A percentile compares a stretch with the other conserved stretches of the same genome.
Conservation (phyloP, 2,888 invertebrate genomes). For the Chloroclysta siterata region DNA sequence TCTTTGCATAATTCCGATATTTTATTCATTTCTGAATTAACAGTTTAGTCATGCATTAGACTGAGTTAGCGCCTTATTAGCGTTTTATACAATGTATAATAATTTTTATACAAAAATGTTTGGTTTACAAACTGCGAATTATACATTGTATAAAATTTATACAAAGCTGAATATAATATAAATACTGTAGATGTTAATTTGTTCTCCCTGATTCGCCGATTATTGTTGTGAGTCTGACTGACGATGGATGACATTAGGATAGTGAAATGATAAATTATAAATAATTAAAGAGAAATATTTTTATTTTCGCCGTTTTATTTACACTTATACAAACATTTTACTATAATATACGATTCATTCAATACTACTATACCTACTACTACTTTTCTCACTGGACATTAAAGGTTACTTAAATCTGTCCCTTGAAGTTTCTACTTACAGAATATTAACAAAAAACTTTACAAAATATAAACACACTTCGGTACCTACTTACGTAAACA, state of each 20-base stretch:
- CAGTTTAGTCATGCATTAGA: conserved; percentile 75
- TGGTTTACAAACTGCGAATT: conserved; percentile 27
- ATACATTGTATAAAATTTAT: conserved; percentile 52
- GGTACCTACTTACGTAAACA: no score
- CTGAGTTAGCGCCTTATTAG: conserved; percentile 69
- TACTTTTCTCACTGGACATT: no score
- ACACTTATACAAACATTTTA: conserved; percentile 10
- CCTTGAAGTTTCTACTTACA: no score
- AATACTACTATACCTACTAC: no score
- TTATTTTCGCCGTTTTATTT: conserved; percentile 53
- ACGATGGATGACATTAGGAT: conserved; percentile 73
- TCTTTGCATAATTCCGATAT: conserved; percentile 39
- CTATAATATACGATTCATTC: no score
- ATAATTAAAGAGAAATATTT: conserved; percentile 81
- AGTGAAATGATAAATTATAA: conserved; percentile 74
- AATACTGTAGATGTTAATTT: conserved; percentile 61
- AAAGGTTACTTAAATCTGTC: no score
- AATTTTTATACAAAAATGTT: conserved; percentile 57
- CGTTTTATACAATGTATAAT: conserved; percentile 50
- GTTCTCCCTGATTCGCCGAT: conserved; percentile 70
- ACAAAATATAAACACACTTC: no score
- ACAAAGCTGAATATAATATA: conserved; percentile 33
- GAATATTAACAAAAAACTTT: no score
- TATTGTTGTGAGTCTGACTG: conserved; percentile 68
- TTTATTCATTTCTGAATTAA: conserved; percentile 37